These are phyloP conservation scores for Perccottus glenii DNA, from an alignment of 2,113 vertebrate genomes.

Conservation along the genomic window DNA sequence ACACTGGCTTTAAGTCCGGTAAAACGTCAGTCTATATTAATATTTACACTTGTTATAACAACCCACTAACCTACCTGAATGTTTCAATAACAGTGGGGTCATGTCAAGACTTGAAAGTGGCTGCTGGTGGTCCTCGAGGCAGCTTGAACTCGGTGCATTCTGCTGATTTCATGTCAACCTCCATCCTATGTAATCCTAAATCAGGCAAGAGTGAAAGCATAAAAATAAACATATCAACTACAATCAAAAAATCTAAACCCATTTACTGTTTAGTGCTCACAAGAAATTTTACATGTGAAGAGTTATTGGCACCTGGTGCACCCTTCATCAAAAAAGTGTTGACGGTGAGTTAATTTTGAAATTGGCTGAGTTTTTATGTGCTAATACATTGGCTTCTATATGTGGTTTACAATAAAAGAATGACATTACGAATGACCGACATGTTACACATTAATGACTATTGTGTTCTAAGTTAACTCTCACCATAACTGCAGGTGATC, in stretches of 20 bases:
- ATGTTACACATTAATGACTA: too few species aligned
- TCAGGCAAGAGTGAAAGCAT: slow-evolving; percentile 78
- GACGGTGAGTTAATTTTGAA: slow-evolving; percentile 76
- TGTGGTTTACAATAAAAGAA: too few species aligned
- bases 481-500: slow-evolving; percentile 76
- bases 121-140: slow-evolving; percentile 69
- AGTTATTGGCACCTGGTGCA: slow-evolving; percentile 83
- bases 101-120: slow-evolving; percentile 76
- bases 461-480: background rate
- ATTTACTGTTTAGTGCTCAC: slow-evolving; percentile 78
- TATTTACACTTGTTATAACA: background rate
- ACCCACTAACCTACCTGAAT: background rate
- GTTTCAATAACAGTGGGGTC: slow-evolving; percentile 64
- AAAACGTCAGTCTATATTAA: slow-evolving; percentile 1
- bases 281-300: slow-evolving; percentile 81
- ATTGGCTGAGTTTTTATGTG: too few species aligned
- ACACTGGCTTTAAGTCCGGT: slow-evolving; percentile 83
- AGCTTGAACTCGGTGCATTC: slow-evolving; percentile 76
- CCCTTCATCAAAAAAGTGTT: slow-evolving; percentile 83
- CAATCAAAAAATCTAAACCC: background rate
- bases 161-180: slow-evolving; percentile 47
- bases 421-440: too few species aligned
- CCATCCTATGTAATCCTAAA: slow-evolving; percentile 82
- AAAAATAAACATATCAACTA: background rate
- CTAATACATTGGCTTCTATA: too few species aligned